Evolutionary conservation across 2,888 invertebrate species (phyloP).

Genomic region (Plagodis pulveraria): DNA sequence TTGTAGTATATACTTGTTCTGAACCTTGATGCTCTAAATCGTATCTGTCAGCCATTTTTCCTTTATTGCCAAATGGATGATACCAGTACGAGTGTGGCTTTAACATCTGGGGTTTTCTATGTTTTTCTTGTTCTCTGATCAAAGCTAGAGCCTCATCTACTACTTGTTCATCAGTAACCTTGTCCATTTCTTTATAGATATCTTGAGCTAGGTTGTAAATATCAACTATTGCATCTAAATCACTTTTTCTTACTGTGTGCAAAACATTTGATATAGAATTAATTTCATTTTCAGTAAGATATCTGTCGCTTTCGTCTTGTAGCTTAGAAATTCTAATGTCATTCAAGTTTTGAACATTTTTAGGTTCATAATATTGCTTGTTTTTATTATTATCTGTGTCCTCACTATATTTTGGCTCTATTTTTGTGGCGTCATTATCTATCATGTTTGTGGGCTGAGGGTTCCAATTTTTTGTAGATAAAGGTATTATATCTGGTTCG

Average conservation of each 20-base stretch:
- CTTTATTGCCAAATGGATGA: conserved; percentile 49
- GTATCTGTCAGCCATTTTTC: conserved; percentile 15
- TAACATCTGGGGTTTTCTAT: conserved; percentile 19
- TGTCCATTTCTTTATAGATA: conserved; percentile 70
- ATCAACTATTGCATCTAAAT: conserved; percentile 73
- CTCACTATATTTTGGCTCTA: background rate
- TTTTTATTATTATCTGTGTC: background rate
- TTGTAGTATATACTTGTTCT: conserved; percentile 28
- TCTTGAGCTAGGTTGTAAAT: conserved; percentile 76
- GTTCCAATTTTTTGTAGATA: conserved; percentile 21
- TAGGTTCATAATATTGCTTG: too few species aligned
- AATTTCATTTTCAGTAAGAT: conserved; percentile 68
- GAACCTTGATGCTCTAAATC: conserved; percentile 42
- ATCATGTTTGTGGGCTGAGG: conserved; percentile 17
- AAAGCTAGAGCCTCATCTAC: conserved; percentile 39
- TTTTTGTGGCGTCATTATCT: background rate
- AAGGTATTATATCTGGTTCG: conserved; percentile 22
- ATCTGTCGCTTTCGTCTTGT: conserved; percentile 52
- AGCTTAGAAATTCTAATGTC: background rate
- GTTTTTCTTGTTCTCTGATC: conserved; percentile 24
- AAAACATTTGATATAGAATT: conserved; percentile 63
- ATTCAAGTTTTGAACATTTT: too few species aligned
- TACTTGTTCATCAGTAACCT: conserved; percentile 39
- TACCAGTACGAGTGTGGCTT: conserved; percentile 56
- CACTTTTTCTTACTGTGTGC: conserved; percentile 70